Evolutionary conservation across 1,140 invertebrate genomes (phyloP), one percentile per base, ranked within the genome.

Genomic region (Sycobia sp.): DNA sequence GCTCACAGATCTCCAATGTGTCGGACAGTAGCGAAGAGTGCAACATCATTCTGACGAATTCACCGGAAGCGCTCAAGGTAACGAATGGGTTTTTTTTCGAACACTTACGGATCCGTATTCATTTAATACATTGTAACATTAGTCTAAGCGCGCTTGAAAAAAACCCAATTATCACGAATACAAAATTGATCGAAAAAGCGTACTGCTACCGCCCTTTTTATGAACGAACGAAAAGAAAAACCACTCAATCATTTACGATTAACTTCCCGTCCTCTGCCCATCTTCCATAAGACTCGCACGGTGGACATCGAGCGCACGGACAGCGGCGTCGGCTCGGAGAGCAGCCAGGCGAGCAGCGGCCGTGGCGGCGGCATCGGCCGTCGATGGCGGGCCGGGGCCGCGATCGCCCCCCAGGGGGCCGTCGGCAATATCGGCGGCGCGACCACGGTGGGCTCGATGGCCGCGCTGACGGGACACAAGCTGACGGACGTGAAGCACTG

Each of bases 301-400:
- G 84, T 82, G 7, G 86, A 89, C 60, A 90, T 96, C 53, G 94
- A 96, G 81, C 84, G 94, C 63, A 95, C 94, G 69, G 94, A 97
- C 77, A 95, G 93, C 13, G 94, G 94, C 1, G 94, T 96, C 1
- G 94, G 94, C 34, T 94, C 92, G 3, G 94, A 96, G 78, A 95
- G 93, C 3, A 93, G 91, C 74, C 92, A 93, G 75, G 89, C 89
- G n/a, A 91, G 90, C 50, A 84, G 91, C 69, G 91, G 89, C 73
- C 74, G 78, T 4, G 76, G 78, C 23, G 71, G 76, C 23, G 67
- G 36, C 60, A 32, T 59, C 65, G 5, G 61, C 65, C 74, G 77
- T 67, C 68, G 80, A 39, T 79, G 79, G 76, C 69, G 79, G 50
- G 10, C 74, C 74, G 69, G 68, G 76, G n/a, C 73, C 74, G 69